A percentile compares a stretch with the other conserved stretches of the same genome.
phyloP scores from a whole-genome alignment of 2,797 vertebrate species.

The Trematomus bernacchii region DNA sequence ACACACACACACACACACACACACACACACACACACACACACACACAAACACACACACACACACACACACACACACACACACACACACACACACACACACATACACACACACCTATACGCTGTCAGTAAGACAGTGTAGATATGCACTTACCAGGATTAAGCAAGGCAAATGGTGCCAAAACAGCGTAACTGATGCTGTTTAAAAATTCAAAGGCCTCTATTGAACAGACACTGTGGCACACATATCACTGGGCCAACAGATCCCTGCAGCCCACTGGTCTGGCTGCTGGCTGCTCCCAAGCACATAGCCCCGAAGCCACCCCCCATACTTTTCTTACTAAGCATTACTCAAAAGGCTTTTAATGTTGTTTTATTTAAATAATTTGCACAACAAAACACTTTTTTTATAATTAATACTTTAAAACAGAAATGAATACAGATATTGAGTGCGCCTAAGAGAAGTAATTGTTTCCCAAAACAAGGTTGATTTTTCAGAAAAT shows the following conservation, averaged over 20 bases:
- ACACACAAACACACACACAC: constrained; percentile 18
- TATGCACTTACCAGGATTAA: constrained; percentile 83
- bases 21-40: constrained; percentile 21
- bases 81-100: constrained; percentile 1
- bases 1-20: too few species aligned
- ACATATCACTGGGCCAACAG: constrained; percentile 71
- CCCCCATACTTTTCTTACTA: not conserved
- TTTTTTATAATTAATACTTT: too few species aligned
- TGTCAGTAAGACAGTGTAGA: constrained; percentile 63
- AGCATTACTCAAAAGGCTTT: too few species aligned
- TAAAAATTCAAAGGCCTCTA: constrained; percentile 86
- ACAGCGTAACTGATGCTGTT: constrained; percentile 86
- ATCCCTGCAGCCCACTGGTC: constrained; percentile 69
- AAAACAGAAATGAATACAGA: too few species aligned
- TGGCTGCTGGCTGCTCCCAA: constrained; percentile 52
- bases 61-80: too few species aligned
- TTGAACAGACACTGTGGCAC: constrained; percentile 83
- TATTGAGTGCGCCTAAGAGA: too few species aligned
- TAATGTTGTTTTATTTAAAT: too few species aligned
- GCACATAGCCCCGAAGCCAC: constrained; percentile 2
- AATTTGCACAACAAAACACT: too few species aligned
- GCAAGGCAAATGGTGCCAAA: constrained; percentile 82
- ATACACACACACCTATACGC: constrained; percentile 42
- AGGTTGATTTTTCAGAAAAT: too few species aligned
- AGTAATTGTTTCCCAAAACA: too few species aligned